A percentile compares a stretch with the other conserved stretches of the same genome.
phyloP scores from a whole-genome alignment of 2,113 vertebrate genomes.

The Istiophorus platypterus region DNA sequence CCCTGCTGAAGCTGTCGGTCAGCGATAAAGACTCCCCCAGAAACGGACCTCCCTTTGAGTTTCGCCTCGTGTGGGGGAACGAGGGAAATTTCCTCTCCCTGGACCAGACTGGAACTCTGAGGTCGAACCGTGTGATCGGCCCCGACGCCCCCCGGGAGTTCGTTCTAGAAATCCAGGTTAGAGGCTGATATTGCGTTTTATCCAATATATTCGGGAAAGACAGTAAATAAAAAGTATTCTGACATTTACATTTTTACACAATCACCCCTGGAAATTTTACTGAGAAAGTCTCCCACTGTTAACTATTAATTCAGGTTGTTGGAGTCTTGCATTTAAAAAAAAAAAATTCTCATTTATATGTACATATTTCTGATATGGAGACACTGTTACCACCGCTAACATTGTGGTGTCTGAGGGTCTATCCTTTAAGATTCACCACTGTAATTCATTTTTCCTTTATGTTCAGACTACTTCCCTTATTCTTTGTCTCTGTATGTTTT shows the following conservation, averaged over 20 bases:
- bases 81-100: conserved; percentile 89
- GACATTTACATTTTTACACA: conserved; percentile 4
- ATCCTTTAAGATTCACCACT: not conserved
- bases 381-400: conserved; percentile 2
- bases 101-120: conserved; percentile 89
- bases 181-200: not conserved
- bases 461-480: not conserved
- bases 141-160: conserved; percentile 89
- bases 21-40: conserved; percentile 94
- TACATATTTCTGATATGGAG: conserved; percentile 1
- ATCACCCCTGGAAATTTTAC: not conserved
- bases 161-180: conserved; percentile 91
- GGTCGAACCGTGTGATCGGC: conserved; percentile 89
- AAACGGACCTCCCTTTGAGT: conserved; percentile 94
- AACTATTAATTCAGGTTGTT: conserved; percentile 15
- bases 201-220: conserved; percentile 3
- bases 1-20: conserved; percentile 91
- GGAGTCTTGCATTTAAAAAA: conserved; percentile 5
- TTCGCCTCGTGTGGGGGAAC: conserved; percentile 92
- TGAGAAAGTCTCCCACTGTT: conserved; percentile 1
- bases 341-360: not conserved
- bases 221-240: too few relatives aligned
- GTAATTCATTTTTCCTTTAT: not conserved
- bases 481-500: not conserved
- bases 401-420: not conserved